Base-by-base conservation (phyloP, 2,797 vertebrate species). In the Cygnus olor region DNA sequence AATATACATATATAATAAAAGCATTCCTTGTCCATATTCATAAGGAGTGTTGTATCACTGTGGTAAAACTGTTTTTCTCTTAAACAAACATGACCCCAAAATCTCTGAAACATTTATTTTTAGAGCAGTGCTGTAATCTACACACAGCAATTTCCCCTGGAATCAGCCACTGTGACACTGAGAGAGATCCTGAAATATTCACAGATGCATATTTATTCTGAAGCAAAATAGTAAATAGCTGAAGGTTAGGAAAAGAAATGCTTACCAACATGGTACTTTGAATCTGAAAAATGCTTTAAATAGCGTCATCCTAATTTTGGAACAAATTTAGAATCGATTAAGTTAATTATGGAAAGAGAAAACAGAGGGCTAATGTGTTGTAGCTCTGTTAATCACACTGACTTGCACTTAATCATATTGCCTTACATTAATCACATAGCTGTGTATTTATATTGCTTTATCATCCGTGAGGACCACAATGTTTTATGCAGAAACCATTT, bases 271-370 rank as follows among this genome's bases (percentile, higher is more conserved):
- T 79, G 54, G n/a, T 94, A 38, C 32, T 91, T 69, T 76, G 36
- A 84, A 70, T 81, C 56, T 79, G 63, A 81, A 94, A 91, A 86
- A 21, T 40, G 30, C 60, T 94, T 85, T 82, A 86, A 80, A 77
- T 89, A 65, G 60, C 4, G 28, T 73, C 44, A 72, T 58, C 53
- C 73, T 85, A 69, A 92, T 91, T 92, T 94, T 58, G 92, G 64
- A 77, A 13, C 11, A 88, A 65, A 74, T 93, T 96, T 88, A 88
- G 85, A 95, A 94, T 82, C 69, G 76, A 25, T 83, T 91, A 84
- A 77, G 66, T 94, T 93, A 95, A 91, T 90, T 92, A 74, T 27
- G 28, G 85, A 77, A 95, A 61, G 80, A 94, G 83, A 93, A 87
- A 69, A n/a, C 54, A 53, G 61, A 65, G 36, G 32, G 61, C 51